Evolutionary conservation across 2,888 invertebrate species (phyloP), one percentile per base, ranked within the genome.

Genomic region (Ametastegia equiseti): DNA sequence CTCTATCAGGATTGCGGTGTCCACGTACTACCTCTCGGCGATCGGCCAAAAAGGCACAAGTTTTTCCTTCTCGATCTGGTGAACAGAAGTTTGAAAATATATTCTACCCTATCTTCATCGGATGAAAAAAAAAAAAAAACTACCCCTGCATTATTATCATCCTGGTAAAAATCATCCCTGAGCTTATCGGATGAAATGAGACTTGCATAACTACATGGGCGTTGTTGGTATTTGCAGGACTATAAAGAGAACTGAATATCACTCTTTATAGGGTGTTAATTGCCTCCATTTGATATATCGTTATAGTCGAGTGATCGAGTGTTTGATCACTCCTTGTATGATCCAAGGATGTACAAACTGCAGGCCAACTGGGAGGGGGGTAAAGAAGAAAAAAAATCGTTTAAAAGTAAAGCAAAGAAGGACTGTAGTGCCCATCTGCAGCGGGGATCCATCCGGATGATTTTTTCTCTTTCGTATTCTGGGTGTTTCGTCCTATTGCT

Each of bases 371-470:
- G 45, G 13, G 11, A 69, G 23, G 11, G 42, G 9, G 7, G n/a
- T 7, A 5, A 36, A 23, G 15, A 6, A 1, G n/a, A 39, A 67
- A 65, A 65, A 36, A 36, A 19, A n/a, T 13, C 13, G 42, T 27
- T 47, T 30, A 47, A 71, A 47, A 45, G 27, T 47, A 15, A 23
- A 30, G 42, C 15, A 19, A 71, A 71, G 71, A 45, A 15, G 15
- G 45, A 6, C 71, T n/a, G n/a, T 23, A 47, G 45, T 71, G 71
- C 45, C 45, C 71, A 71, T 71, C 71, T 71, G 71, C 71, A 30
- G n/a, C n/a, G n/a, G 67, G 67, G 67, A 39, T 67, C 36, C 36
- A 27, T 67, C 39, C 19, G 9, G 67, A 36, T 15, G 1, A 9
- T 67, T 19, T 33, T 67, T 23, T 39, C 39, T 67, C 19, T 15